These are phyloP conservation scores for Apeltes quadracus DNA, from an alignment of 2,113 vertebrate genomes.

Conservation along the genomic window DNA sequence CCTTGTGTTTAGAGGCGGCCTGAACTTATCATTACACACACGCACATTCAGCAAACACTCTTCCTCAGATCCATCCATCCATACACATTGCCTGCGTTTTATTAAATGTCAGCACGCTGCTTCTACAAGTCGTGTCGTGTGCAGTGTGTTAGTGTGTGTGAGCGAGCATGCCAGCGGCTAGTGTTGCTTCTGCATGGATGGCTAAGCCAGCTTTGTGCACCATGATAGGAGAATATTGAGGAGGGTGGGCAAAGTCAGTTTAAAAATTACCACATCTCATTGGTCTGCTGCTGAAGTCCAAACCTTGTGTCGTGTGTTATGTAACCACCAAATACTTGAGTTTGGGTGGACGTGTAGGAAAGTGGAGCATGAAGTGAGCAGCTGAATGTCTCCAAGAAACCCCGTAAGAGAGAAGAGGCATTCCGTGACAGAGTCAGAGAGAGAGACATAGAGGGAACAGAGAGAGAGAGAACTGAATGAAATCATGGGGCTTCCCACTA, in stretches of 20 bases:
- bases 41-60: slow-evolving; percentile 25
- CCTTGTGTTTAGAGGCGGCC: slow-evolving; percentile 33
- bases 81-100: slow-evolving; percentile 12
- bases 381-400: slow-evolving; percentile 64
- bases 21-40: slow-evolving; percentile 27
- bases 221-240: slow-evolving; percentile 60
- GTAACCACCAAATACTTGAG: slow-evolving; percentile 54
- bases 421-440: background rate
- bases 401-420: slow-evolving; percentile 7
- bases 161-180: slow-evolving; percentile 49
- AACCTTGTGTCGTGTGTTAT: slow-evolving; percentile 54
- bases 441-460: background rate
- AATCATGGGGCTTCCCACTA: background rate
- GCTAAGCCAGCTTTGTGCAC: slow-evolving; percentile 51
- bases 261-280: slow-evolving; percentile 52
- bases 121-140: slow-evolving; percentile 27
- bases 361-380: slow-evolving; percentile 69
- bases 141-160: slow-evolving; percentile 35
- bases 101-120: slow-evolving; percentile 52
- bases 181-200: slow-evolving; percentile 61
- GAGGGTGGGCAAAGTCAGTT: slow-evolving; percentile 44
- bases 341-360: slow-evolving; percentile 64
- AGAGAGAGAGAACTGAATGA: slow-evolving; percentile 2
- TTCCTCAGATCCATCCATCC: slow-evolving; percentile 20
- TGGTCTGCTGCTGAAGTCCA: slow-evolving; percentile 52